Percentiles rank a stretch among this genome's conserved stretches.
phyloP scores from a whole-genome alignment of 2,113 vertebrate species.

The Mormyrus lacerda region DNA sequence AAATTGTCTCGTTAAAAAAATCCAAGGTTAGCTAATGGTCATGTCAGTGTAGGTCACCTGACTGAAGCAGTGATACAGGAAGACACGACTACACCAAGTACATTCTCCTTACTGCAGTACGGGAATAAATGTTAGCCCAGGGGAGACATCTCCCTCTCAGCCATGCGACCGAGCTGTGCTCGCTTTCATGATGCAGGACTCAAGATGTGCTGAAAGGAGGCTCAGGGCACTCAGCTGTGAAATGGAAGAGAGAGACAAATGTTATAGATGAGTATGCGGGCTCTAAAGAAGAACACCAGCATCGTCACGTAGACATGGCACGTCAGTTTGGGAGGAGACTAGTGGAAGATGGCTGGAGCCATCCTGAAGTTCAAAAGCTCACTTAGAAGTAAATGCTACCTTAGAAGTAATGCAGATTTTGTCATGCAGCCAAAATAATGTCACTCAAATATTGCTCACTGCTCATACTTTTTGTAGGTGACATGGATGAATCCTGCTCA shows the following conservation, averaged over 20 bases:
- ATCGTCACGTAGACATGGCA: neutral
- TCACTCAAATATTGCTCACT: neutral
- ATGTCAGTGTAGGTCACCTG: neutral
- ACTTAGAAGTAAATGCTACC: neutral
- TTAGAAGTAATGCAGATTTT: neutral
- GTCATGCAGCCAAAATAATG: neutral
- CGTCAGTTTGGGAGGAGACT: neutral
- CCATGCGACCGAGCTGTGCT: neutral
- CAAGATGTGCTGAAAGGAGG: neutral
- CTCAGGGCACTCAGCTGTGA: neutral
- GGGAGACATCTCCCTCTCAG: neutral
- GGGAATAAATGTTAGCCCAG: neutral
- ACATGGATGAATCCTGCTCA: neutral
- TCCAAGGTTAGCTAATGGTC: neutral
- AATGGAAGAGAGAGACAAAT: neutral
- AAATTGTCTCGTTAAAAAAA: neutral
- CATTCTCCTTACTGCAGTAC: neutral
- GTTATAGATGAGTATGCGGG: neutral
- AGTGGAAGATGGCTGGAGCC: neutral
- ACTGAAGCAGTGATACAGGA: neutral
- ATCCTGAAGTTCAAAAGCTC: neutral
- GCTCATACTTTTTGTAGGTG: neutral
- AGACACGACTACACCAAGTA: neutral
- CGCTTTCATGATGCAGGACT: neutral
- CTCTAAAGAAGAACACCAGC: neutral